These are phyloP conservation scores for Sesamia nonagrioides DNA, from an alignment of 1,140 invertebrate species.

Conservation along the genomic window DNA sequence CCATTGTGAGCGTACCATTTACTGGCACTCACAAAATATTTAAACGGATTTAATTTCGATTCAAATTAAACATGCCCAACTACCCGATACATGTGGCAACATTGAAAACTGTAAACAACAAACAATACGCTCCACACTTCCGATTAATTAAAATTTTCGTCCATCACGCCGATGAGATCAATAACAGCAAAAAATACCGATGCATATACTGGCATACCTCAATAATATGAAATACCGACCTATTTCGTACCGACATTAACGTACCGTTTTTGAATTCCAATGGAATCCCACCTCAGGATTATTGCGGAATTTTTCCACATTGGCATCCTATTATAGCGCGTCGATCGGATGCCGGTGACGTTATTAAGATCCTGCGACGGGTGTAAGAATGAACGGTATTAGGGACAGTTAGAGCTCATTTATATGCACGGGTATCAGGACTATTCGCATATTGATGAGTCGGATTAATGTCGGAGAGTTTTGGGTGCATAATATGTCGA, in stretches of 20 bases:
- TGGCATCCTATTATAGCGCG: constrained; percentile 73
- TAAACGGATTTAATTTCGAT: neutral
- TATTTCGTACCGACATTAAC: constrained; percentile 31
- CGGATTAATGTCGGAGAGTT: constrained; percentile 1
- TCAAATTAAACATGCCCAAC: neutral
- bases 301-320: constrained; percentile 75
- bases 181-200: constrained; percentile 8
- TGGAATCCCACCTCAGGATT: constrained; percentile 58
- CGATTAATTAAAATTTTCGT: neutral
- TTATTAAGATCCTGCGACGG: constrained; percentile 54
- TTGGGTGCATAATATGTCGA: neutral
- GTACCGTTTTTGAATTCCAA: constrained; percentile 65
- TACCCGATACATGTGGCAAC: neutral
- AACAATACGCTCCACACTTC: neutral
- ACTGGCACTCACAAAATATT: no score
- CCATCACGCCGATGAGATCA: neutral
- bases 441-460: constrained; percentile 32
- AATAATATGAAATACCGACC: constrained; percentile 39
- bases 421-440: constrained; percentile 43
- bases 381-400: constrained; percentile 56
- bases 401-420: constrained; percentile 51
- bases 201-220: constrained; percentile 14
- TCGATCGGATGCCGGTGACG: constrained; percentile 55
- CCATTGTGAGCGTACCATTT: no score
- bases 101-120: constrained; percentile 1